Percentiles rank a stretch among this genome's conserved stretches.
Evolutionary conservation across 2,113 vertebrate genomes (phyloP).

Genomic region (Pseudorectes ferrugineus): DNA sequence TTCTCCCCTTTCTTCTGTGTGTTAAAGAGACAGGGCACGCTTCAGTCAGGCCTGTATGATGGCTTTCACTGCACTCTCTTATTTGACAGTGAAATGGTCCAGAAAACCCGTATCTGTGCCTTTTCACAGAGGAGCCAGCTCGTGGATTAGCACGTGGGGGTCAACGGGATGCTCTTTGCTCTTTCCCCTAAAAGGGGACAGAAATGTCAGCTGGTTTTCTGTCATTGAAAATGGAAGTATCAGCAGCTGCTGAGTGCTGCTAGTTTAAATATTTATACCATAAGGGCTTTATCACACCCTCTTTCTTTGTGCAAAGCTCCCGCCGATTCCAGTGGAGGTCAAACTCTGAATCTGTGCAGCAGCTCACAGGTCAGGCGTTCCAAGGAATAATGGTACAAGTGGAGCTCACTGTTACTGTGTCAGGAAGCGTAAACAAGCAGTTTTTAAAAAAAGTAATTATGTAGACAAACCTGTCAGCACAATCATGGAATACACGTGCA

Average conservation of each 20-base stretch:
- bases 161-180: neutral
- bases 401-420: neutral
- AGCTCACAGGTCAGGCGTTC: neutral
- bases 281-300: neutral
- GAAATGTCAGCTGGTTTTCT: constrained; percentile 5
- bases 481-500: neutral
- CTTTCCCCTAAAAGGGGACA: neutral
- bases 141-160: neutral
- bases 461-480: neutral
- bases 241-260: neutral
- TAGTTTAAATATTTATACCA: constrained; percentile 28
- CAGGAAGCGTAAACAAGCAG: neutral
- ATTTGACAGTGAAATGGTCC: neutral
- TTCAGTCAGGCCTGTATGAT: neutral
- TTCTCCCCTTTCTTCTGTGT: neutral
- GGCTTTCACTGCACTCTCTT: neutral
- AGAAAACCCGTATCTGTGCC: neutral
- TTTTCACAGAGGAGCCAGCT: neutral
- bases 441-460: neutral
- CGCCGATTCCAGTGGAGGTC: accelerated
- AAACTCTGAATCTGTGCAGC: neutral
- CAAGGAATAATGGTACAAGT: neutral
- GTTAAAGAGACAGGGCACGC: neutral
- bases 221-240: constrained; percentile 1
- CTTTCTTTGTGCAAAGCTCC: neutral